phyloP scores from a whole-genome alignment of 2,113 vertebrate species.

The Psettodes erumei region DNA sequence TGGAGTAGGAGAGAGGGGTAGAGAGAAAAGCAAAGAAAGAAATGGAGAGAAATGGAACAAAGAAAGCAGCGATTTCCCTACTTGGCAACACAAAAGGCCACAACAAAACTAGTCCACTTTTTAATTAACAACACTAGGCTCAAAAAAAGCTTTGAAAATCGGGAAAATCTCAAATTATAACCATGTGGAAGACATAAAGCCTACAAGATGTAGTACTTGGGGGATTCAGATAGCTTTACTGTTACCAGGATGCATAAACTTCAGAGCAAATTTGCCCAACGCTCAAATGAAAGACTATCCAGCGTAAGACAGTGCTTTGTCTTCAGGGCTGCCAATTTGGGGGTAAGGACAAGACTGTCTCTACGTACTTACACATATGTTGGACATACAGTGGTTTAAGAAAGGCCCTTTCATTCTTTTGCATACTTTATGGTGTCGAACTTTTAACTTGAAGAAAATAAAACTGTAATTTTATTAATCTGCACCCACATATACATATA shows the following conservation, averaged over 20 bases:
- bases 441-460: neutral
- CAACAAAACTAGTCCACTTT: constrained; percentile 80
- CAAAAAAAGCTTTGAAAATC: constrained; percentile 76
- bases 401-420: neutral
- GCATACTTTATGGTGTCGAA: neutral
- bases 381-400: neutral
- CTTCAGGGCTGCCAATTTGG: constrained; percentile 42
- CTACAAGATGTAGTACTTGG: constrained; percentile 63
- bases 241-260: constrained; percentile 68
- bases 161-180: constrained; percentile 80
- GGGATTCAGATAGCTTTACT: constrained; percentile 68
- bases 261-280: constrained; percentile 66
- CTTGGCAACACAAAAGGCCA: constrained; percentile 74
- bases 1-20: constrained; percentile 6
- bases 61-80: constrained; percentile 60
- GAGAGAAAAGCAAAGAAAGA: constrained; percentile 29
- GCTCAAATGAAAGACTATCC: constrained; percentile 61
- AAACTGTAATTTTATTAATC: neutral
- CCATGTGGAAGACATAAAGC: constrained; percentile 75
- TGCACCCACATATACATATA: too few species aligned
- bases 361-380: constrained; percentile 26
- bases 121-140: constrained; percentile 81
- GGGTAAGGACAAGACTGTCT: constrained; percentile 21
- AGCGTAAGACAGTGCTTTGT: constrained; percentile 57
- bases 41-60: constrained; percentile 51